These are phyloP conservation scores for Nymphicus hollandicus DNA, from an alignment of 2,113 vertebrate species.

Conservation along the genomic window DNA sequence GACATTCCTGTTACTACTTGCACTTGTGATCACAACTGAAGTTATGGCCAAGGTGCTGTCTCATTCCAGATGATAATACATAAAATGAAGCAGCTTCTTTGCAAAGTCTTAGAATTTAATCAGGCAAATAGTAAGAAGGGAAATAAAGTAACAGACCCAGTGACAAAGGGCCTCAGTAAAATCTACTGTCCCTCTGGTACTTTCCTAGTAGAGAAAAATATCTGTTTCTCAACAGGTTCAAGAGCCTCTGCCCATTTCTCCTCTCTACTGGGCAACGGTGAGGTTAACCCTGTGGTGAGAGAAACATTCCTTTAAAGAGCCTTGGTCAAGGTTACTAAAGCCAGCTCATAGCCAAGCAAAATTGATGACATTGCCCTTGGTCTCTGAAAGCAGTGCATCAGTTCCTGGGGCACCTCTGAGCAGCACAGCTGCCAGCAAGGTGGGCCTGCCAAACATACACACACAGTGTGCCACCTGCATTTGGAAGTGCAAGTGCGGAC, in stretches of 20 bases:
- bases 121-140: neutral
- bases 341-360: neutral
- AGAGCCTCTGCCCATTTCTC: neutral
- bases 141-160: neutral
- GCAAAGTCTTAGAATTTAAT: neutral
- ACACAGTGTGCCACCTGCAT: neutral
- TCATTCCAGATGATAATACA: fast-evolving
- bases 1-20: neutral
- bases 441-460: neutral
- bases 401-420: neutral
- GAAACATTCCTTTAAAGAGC: neutral
- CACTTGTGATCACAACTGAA: neutral
- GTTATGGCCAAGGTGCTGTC: neutral
- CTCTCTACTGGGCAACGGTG: neutral
- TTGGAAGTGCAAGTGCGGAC: fast-evolving
- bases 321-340: neutral
- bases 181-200: no score
- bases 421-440: neutral
- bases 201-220: neutral
- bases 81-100: neutral
- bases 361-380: neutral
- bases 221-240: neutral
- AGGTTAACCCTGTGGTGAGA: neutral
- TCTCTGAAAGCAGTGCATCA: neutral
- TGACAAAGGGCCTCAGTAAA: neutral